Conservation (phyloP, 2,888 invertebrate genomes). For the Aleiodes leptofemur region DNA sequence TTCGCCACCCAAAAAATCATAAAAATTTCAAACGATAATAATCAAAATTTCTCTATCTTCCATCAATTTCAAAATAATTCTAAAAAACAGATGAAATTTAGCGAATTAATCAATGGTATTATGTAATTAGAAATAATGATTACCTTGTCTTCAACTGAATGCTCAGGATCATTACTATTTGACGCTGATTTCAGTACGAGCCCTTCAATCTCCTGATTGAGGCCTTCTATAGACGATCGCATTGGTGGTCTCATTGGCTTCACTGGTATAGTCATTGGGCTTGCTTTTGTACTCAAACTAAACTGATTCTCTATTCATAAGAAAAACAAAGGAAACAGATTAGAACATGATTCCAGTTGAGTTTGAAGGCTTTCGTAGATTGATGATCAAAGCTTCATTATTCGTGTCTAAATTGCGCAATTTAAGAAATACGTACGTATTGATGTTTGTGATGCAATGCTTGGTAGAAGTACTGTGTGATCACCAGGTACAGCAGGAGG, state of each 20-base stretch:
- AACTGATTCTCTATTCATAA: slow-evolving; percentile 71
- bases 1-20: too few species aligned
- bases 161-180: slow-evolving; percentile 71
- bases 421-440: slow-evolving; percentile 64
- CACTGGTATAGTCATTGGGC: slow-evolving; percentile 78
- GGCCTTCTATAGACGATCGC: slow-evolving; percentile 89
- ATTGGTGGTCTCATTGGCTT: slow-evolving; percentile 82
- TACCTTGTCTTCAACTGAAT: slow-evolving; percentile 80
- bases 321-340: slow-evolving; percentile 25
- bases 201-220: slow-evolving; percentile 91
- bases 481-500: slow-evolving; percentile 78
- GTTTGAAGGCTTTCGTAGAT: slow-evolving; percentile 9
- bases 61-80: too few species aligned
- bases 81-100: too few species aligned
- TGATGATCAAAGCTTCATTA: not conserved
- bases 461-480: slow-evolving; percentile 76
- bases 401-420: not conserved
- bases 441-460: slow-evolving; percentile 77
- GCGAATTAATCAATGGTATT: too few species aligned
- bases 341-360: slow-evolving; percentile 24
- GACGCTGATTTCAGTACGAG: slow-evolving; percentile 80
- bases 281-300: slow-evolving; percentile 76
- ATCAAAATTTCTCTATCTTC: too few species aligned
- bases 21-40: too few species aligned
- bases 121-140: not conserved